Conservation (phyloP, 2,797 vertebrate species). For the Craterocephalus amniculus region DNA sequence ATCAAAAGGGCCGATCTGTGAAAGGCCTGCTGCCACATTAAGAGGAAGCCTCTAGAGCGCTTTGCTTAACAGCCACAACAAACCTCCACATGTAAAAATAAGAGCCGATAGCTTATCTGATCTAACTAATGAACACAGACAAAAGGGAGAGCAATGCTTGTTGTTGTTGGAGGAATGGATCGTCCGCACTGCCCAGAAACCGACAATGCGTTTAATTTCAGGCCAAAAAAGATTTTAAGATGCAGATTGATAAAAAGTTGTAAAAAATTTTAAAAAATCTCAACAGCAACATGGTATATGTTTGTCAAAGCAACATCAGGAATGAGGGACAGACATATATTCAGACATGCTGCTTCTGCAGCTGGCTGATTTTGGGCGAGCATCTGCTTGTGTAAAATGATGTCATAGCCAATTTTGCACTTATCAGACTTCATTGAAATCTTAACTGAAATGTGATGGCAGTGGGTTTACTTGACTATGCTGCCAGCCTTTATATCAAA, state of each 20-base stretch:
- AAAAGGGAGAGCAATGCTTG: slow-evolving; percentile 47
- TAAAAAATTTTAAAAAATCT: not conserved
- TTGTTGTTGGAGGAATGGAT: slow-evolving; percentile 29
- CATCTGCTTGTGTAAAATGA: slow-evolving; percentile 2
- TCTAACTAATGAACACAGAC: slow-evolving; percentile 71
- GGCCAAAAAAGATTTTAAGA: slow-evolving; percentile 56
- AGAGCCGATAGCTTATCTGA: slow-evolving; percentile 71
- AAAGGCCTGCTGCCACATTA: slow-evolving; percentile 74
- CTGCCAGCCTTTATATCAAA: not conserved
- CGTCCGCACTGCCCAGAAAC: slow-evolving; percentile 22
- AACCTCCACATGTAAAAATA: slow-evolving; percentile 57
- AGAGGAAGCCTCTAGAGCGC: slow-evolving; percentile 64
- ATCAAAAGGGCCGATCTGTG: slow-evolving; percentile 35
- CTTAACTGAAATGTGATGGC: slow-evolving; percentile 11
- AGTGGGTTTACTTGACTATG: not conserved
- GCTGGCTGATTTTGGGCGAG: not conserved
- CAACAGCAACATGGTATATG: not conserved
- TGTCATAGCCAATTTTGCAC: not conserved
- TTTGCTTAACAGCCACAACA: slow-evolving; percentile 76
- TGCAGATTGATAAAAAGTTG: slow-evolving; percentile 19
- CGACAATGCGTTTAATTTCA: slow-evolving; percentile 19
- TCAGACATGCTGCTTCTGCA: not conserved
- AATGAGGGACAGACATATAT: not conserved
- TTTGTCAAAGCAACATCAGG: not conserved
- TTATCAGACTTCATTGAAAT: not conserved